A percentile compares a stretch with the other conserved stretches of the same genome.
phyloP scores from a whole-genome alignment of 92 coral and sea anemone genomes.

The Porites evermanni region DNA sequence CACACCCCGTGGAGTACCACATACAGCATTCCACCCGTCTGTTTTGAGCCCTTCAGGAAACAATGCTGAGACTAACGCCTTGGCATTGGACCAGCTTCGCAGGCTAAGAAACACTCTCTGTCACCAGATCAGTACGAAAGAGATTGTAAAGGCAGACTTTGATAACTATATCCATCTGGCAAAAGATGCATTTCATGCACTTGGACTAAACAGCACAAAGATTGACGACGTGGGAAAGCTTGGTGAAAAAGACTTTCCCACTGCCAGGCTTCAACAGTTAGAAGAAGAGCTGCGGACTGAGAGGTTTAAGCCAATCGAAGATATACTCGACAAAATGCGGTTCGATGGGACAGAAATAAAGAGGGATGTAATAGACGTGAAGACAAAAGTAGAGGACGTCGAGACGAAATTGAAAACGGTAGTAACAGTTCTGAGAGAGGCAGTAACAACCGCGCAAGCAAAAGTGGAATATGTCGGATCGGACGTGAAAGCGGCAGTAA shows the following conservation, averaged over 20 bases:
- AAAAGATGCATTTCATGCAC: conserved; percentile 43
- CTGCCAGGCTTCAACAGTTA: not conserved
- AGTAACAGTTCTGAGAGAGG: too few species aligned
- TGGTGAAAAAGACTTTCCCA: conserved; percentile 24
- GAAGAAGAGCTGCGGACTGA: conserved; percentile 14
- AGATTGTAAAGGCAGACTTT: conserved; percentile 32
- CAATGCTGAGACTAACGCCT: conserved; percentile 34
- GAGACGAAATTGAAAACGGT: not conserved
- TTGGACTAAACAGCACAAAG: conserved; percentile 3
- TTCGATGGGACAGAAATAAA: too few species aligned
- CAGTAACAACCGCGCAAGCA: too few species aligned
- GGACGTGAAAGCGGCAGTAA: too few species aligned
- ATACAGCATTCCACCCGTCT: conserved; percentile 43
- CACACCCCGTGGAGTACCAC: conserved; percentile 9
- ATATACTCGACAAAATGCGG: not conserved
- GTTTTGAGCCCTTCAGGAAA: conserved; percentile 27
- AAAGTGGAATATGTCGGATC: too few species aligned
- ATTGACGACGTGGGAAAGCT: conserved; percentile 28
- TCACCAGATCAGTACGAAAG: conserved; percentile 29
- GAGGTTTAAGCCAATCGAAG: not conserved
- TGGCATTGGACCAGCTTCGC: conserved; percentile 62
- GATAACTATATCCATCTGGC: conserved; percentile 20
- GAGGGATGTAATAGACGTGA: too few species aligned
- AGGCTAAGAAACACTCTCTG: conserved; percentile 37
- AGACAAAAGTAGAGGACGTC: not conserved